Evolutionary conservation across 2,888 invertebrate species (phyloP).

Genomic region (Lissonota sp.): DNA sequence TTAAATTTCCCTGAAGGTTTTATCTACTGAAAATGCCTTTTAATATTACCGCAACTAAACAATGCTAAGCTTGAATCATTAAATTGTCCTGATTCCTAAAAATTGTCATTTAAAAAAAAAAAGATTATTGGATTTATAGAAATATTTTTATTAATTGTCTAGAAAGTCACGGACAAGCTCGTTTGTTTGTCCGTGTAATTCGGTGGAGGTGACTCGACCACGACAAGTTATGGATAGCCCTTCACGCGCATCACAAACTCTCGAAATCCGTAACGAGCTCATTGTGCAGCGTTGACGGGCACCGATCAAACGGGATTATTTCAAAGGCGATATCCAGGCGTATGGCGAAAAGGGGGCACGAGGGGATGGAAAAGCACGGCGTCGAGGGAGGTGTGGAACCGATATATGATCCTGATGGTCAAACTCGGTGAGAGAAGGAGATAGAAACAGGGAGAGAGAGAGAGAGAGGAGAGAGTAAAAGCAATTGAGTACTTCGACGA

Average conservation of each 20-base stretch:
- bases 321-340: conserved; percentile 73
- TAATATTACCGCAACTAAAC: too few relatives aligned
- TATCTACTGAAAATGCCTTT: too few relatives aligned
- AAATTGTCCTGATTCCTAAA: not conserved
- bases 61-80: not conserved
- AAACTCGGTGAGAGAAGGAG: conserved; percentile 19
- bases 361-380: too few relatives aligned
- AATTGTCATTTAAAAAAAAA: not conserved
- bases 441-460: too few relatives aligned
- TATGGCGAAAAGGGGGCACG: not conserved
- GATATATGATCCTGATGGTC: conserved; percentile 51
- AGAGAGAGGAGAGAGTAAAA: conserved; percentile 37
- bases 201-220: conserved; percentile 47
- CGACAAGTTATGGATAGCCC: conserved; percentile 81
- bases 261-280: conserved; percentile 76
- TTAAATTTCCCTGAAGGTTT: too few relatives aligned
- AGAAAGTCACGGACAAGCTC: too few relatives aligned
- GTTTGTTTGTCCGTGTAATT: not conserved
- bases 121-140: too few relatives aligned
- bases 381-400: too few relatives aligned
- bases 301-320: conserved; percentile 79
- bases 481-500: conserved; percentile 68
- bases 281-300: conserved; percentile 77
- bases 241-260: conserved; percentile 75
- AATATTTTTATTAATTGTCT: too few relatives aligned